Base-by-base conservation (phyloP, 2,888 invertebrate species). In the Thymelicus lineola region DNA sequence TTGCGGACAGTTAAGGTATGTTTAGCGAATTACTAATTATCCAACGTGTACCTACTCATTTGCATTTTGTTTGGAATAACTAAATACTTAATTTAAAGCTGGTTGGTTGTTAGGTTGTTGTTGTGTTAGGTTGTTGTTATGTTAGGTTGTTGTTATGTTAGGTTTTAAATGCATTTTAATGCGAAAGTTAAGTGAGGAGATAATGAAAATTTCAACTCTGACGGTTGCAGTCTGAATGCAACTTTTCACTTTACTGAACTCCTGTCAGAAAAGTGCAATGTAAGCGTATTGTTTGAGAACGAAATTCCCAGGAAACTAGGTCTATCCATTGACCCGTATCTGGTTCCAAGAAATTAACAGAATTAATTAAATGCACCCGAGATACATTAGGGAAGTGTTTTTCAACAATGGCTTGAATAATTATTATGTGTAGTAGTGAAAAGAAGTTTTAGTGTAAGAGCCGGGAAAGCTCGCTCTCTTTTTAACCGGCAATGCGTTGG, bases 1-100 rank as follows among this genome's bases (percentile, higher is more conserved):
- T 94, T 95, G 72, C 94, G 95, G 78, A 95, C 95, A 86, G 95
- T 96, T 79, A 96, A 96, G 94, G 95, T 96, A 76, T 84, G 94
- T 94, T 86, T 78, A 80, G 82, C 93, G 28, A 28, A 80, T 77
- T 50, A 79, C 68, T 73, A 75, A 60, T 66, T 66, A 62, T 4
- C 10, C 35, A 45, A 59, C 67, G 53, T 67, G 61, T 68, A 20
- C n/a, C n/a, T n/a, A n/a, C 36, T 59, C 17, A 50, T 66, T 50
- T 68, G 46, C 68, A 46, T 61, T 66, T 57, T 57, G 36, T 61
- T 68, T 61, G 28, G 50, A 60, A 42, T 59, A 20, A n/a, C n/a
- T 48, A 58, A 66, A 66, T 36, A 66, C 12, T n/a, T 50, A 7
- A 50, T 50, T 50, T 50, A 17, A 50, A 17, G 50, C 50, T 4